A percentile compares a stretch with the other conserved stretches of the same genome.
Evolutionary conservation across 1,140 invertebrate genomes (phyloP).

Genomic region (Sycobia sp.): DNA sequence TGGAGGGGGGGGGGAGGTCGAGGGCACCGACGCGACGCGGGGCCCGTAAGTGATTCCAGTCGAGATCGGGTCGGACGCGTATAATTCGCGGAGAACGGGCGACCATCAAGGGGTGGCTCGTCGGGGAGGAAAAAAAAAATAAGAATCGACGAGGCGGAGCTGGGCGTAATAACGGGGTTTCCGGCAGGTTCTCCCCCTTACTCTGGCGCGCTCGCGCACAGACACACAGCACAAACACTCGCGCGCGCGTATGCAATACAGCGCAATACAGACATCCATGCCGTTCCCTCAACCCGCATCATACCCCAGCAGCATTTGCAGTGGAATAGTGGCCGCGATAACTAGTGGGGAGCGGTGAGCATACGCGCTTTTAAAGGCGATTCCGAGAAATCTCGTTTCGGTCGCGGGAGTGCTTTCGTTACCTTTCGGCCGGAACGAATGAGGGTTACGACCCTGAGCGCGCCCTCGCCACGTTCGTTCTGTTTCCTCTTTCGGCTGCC

Average conservation of each 20-base stretch:
- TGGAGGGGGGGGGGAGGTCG: neutral
- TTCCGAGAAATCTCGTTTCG: constrained; percentile 32
- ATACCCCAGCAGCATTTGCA: too few relatives aligned
- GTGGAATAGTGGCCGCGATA: too few relatives aligned
- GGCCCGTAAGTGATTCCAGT: constrained; percentile 26
- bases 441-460: neutral
- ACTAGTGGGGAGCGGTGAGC: neutral
- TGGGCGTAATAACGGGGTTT: constrained; percentile 18
- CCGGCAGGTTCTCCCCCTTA: too few relatives aligned
- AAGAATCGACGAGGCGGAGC: neutral
- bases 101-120: neutral
- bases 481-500: too few relatives aligned
- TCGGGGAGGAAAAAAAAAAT: neutral
- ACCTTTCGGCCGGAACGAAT: neutral
- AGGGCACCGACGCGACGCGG: constrained; percentile 8
- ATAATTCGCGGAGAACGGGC: constrained; percentile 16
- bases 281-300: neutral
- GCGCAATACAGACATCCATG: neutral
- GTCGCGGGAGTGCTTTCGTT: neutral
- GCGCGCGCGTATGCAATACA: constrained; percentile 28
- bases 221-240: too few relatives aligned
- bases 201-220: too few relatives aligned
- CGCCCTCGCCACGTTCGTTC: too few relatives aligned
- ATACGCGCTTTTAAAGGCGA: constrained; percentile 25
- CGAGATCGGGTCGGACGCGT: constrained; percentile 24